Evolutionary conservation across 2,888 invertebrate genomes (phyloP), one percentile per base, ranked within the genome.

Genomic region (Orthosia cruda): DNA sequence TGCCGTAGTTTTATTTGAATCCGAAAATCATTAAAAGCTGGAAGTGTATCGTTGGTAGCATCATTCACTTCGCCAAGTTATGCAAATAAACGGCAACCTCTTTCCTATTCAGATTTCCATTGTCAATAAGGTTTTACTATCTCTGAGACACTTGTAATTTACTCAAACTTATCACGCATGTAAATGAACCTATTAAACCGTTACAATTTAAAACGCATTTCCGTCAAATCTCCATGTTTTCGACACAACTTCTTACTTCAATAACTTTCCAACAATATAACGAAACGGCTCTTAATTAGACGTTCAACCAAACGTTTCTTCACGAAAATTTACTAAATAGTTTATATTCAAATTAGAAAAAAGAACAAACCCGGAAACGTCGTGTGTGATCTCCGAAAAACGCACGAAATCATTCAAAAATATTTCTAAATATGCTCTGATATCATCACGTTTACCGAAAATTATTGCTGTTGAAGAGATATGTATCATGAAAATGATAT

Each of bases 371-470:
- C 92, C 94, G 94, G 94, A 95, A 95, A 90, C 96, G 49, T 89
- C 95, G 95, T 95, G 95, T 94, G 96, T 90, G 95, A 91, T 93
- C 94, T 81, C 84, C 76, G 58, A 80, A 77, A 86, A 89, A 89
- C 87, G 86, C 84, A 87, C 83, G 85, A 87, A 84, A 84, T 84
- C 85, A 84, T 78, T 88, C 89, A 88, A 90, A 81, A 81, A 92
- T 90, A 86, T 90, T 86, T 90, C 85, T 88, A 90, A 90, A 78
- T 89, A 89, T 90, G 90, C 89, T 86, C 87, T 85, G 94, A 94
- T 95, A 93, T 90, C 89, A 94, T 94, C 94, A 91, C 91, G 72
- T 92, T 93, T 88, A 89, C 81, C 64, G 87, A 82, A 92, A 91
- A 91, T 91, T 91, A 90, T 89, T 90, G 89, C 87, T 89, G 83